Evolutionary conservation across 2,113 vertebrate species (phyloP), one percentile per base, ranked within the genome.

Genomic region (Peromyscus californicus): DNA sequence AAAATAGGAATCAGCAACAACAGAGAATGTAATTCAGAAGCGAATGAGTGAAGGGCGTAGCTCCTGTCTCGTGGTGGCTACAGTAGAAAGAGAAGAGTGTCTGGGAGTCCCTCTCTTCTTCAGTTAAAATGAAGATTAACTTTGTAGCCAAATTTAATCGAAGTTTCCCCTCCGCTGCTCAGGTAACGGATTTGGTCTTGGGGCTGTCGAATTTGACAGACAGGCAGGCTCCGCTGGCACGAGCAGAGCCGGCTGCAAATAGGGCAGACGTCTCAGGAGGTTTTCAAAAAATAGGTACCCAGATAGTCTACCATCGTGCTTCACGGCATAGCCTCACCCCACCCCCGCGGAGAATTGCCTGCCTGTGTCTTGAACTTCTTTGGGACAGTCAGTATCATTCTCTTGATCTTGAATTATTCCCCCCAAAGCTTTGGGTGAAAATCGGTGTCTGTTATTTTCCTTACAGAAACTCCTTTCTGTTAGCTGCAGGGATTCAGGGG

Each of bases 111-210:
- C 31, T 93, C 67, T 84, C 83, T 93, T 65, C 16, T 91, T 93
- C 78, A 97, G 0, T 97, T 95, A 96, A 97, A 94, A 87, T 82
- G 45, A 95, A 90, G 42, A 91, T 93, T 86, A 97, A 93, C 76
- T 78, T 72, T 65, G 45, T 85, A n/a, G 59, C n/a, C 1, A 2
- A 79, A 87, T 91, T 90, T 96, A 94, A 96, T 80, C 87, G 90
- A 95, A 70, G 72, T 90, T 96, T 90, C 74, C 67, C 26, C 31
- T 97, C 63, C 17, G 51, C 21, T 87, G 33, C 97, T 97, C 83
- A 91, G 82, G 96, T 95, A 65, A 89, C 75, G 72, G 67, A 65
- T 91, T 89, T 94, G 29, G 95, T 4, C 75, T 70, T 88, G n/a
- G n/a, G 21, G 67, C 54, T 94, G 26, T 89, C 94, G 76, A 70